phyloP scores from a whole-genome alignment of 2,113 vertebrate species.

The Zosterops japonicus region DNA sequence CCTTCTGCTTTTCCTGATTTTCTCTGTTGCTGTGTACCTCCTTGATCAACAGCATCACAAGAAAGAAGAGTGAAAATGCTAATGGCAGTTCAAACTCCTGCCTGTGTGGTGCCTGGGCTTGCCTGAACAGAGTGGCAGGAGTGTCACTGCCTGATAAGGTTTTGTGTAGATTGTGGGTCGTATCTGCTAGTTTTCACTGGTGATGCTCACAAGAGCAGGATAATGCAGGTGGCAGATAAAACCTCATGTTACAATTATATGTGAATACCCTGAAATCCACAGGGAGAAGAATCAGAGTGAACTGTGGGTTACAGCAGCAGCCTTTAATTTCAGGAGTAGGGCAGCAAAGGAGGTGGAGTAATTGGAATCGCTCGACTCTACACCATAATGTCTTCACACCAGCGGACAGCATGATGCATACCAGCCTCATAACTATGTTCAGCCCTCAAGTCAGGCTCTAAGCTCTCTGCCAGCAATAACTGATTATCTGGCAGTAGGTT shows the following conservation, averaged over 20 bases:
- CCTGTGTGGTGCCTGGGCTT: not conserved
- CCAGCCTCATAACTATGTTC: not conserved
- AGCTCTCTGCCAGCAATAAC: constrained; percentile 4
- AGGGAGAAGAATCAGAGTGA: constrained; percentile 1
- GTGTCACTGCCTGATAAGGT: not conserved
- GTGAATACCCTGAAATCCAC: not conserved
- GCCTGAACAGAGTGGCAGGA: not conserved
- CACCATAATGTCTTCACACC: not conserved
- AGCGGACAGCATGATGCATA: not conserved
- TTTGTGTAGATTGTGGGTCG: not conserved
- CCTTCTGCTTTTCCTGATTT: not conserved
- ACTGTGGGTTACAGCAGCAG: not conserved
- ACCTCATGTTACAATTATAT: not conserved
- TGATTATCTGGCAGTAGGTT: constrained; percentile 10
- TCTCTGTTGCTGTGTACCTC: not conserved
- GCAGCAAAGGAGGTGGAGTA: not conserved
- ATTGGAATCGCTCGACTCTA: not conserved
- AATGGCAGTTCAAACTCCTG: not conserved
- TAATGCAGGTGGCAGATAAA: not conserved
- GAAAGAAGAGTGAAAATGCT: not conserved
- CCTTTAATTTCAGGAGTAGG: constrained; percentile 18
- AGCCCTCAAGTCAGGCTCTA: not conserved
- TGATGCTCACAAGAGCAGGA: not conserved
- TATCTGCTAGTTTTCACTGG: not conserved
- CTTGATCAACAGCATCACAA: not conserved